These are phyloP conservation scores for Acanthurus tractus DNA, from an alignment of 2,797 vertebrate genomes.

Conservation along the genomic window DNA sequence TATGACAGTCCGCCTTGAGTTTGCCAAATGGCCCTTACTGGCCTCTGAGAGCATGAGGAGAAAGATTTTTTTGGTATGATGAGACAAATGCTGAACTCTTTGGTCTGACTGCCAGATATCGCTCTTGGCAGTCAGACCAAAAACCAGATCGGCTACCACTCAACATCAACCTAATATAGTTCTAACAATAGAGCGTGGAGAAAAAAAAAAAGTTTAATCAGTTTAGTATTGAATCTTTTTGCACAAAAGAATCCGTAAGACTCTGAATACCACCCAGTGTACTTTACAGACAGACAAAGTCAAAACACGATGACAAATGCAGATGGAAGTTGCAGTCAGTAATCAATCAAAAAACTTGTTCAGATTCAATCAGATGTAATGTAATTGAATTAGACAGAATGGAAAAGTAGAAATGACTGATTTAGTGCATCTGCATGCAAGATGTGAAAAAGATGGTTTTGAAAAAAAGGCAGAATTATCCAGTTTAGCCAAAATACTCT, in stretches of 20 bases:
- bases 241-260: slow-evolving; percentile 16
- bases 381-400: slow-evolving; percentile 1
- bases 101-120: slow-evolving; percentile 40
- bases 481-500: background rate
- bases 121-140: slow-evolving; percentile 46
- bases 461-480: background rate
- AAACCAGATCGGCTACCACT: slow-evolving; percentile 41
- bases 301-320: background rate
- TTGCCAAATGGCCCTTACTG: slow-evolving; percentile 67
- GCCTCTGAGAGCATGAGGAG: slow-evolving; percentile 40
- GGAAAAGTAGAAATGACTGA: slow-evolving; percentile 13
- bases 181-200: slow-evolving; percentile 28
- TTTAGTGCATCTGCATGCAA: slow-evolving; percentile 5
- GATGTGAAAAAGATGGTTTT: slow-evolving; percentile 14
- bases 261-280: slow-evolving; percentile 1
- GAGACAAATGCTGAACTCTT: slow-evolving; percentile 55
- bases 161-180: slow-evolving; percentile 32
- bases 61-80: slow-evolving; percentile 53
- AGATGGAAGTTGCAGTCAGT: background rate
- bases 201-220: slow-evolving; percentile 30
- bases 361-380: slow-evolving; percentile 20
- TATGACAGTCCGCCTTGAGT: slow-evolving; percentile 62
- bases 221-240: slow-evolving; percentile 34
- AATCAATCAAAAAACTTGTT: slow-evolving; percentile 15
- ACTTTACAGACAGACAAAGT: slow-evolving; percentile 7